Evolutionary conservation across 2,888 invertebrate species (phyloP), one percentile per base, ranked within the genome.

Genomic region (Mechanitis messenoides): DNA sequence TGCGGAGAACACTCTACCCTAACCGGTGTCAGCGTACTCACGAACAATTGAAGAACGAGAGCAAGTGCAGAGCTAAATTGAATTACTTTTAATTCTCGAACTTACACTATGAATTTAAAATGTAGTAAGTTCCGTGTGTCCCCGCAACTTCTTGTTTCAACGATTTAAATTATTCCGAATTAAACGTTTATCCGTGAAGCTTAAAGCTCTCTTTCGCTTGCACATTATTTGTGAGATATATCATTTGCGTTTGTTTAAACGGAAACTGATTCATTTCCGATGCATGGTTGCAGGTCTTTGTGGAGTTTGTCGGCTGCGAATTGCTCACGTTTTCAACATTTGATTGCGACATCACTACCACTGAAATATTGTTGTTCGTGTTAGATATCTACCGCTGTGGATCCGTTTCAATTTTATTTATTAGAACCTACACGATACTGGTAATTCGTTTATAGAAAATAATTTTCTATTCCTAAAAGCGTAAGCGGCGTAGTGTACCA

Each of bases 251-350:
- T 79, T 84, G 79, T 80, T 81, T 78, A 80, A 84, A 83, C 85
- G 87, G 87, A 87, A 85, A 86, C 88, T 86, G 89, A 87, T 87
- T 89, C 87, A 89, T 89, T 89, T 89, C 87, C 88, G 88, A 87
- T 88, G 88, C 86, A 87, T 80, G 84, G 86, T 84, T 82, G 84
- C 79, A 78, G 84, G 86, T 87, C 88, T 89, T 88, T 89, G 89
- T 88, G 78, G 77, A 84, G 84, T 84, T 84, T 82, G 82, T 81
- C 81, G 83, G 79, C 78, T 75, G 80, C 79, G 83, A 87, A 88
- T 84, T 86, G 86, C 87, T 83, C 84, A 85, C 87, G 85, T 85
- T 86, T 85, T 80, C 85, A 85, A 82, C 81, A 81, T 87, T 86
- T 87, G 87, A 88, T 87, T 86, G 84, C 81, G 81, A 84, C 83